phyloP scores from a whole-genome alignment of 1,140 invertebrate genomes.

The Zaprionus camerounensis region DNA sequence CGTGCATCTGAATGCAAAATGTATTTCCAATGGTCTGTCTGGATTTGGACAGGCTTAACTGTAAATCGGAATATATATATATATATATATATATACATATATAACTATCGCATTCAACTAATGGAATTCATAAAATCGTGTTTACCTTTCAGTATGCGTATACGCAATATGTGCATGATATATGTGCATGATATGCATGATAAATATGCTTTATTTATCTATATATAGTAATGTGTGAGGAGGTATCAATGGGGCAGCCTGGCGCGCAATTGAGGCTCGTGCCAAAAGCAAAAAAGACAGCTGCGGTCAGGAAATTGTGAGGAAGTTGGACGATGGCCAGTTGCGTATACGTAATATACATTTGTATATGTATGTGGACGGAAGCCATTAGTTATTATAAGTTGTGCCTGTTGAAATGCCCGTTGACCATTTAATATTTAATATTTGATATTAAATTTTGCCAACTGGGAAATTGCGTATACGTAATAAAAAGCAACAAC shows the following conservation, averaged over 20 bases:
- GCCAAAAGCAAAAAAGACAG: constrained; percentile 54
- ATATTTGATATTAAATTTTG: constrained; percentile 27
- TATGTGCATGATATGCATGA: constrained; percentile 1
- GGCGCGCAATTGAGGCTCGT: constrained; percentile 68
- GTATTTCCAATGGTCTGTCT: neutral
- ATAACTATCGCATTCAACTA: neutral
- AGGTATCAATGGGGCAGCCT: constrained; percentile 48
- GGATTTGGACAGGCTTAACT: neutral
- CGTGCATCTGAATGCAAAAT: neutral
- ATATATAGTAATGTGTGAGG: constrained; percentile 5
- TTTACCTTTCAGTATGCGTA: neutral
- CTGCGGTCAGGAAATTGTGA: constrained; percentile 33
- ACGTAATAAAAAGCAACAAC: constrained; percentile 1
- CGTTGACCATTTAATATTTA: constrained; percentile 5
- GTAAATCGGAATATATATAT: constrained; percentile 9
- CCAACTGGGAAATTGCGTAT: constrained; percentile 25
- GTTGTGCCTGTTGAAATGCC: constrained; percentile 3
- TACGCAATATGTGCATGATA: constrained; percentile 9
- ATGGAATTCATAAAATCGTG: constrained; percentile 11
- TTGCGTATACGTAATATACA: constrained; percentile 46
- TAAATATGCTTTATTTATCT: neutral
- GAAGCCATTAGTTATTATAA: constrained; percentile 58
- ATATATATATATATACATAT: neutral
- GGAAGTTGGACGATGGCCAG: constrained; percentile 58
- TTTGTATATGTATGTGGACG: constrained; percentile 17